phyloP scores from a whole-genome alignment of 2,113 vertebrate species.

The Sus scrofa region DNA sequence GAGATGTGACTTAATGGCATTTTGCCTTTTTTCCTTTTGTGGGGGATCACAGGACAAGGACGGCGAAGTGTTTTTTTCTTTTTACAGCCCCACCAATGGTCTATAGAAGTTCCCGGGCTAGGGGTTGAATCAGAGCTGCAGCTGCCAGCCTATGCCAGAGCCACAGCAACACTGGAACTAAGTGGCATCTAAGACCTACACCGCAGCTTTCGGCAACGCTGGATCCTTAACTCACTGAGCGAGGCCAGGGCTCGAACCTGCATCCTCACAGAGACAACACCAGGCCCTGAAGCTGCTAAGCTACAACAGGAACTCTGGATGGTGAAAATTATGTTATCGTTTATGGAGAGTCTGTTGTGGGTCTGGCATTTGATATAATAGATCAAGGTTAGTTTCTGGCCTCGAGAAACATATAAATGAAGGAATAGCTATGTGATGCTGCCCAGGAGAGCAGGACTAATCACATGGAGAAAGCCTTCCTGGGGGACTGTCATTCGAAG shows the following conservation, averaged over 20 bases:
- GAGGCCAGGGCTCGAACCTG: too few relatives aligned
- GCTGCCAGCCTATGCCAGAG: too few relatives aligned
- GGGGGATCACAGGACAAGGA: not conserved
- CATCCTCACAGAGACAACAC: too few relatives aligned
- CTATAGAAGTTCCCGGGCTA: too few relatives aligned
- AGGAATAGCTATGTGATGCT: not conserved
- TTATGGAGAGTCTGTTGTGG: not conserved
- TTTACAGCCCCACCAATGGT: too few relatives aligned
- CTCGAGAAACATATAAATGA: not conserved
- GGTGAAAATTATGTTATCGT: not conserved
- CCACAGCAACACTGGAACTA: too few relatives aligned
- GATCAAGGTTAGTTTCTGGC: not conserved
- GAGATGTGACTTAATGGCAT: not conserved
- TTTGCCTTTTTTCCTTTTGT: conserved; percentile 51
- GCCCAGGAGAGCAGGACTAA: not conserved
- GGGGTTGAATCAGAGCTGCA: too few relatives aligned
- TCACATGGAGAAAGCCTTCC: not conserved
- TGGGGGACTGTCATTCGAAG: not conserved
- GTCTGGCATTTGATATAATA: not conserved
- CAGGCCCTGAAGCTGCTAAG: too few relatives aligned
- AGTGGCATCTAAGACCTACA: too few relatives aligned
- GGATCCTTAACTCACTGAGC: too few relatives aligned
- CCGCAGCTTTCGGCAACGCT: too few relatives aligned
- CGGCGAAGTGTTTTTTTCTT: not conserved
- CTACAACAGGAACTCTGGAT: not conserved